phyloP scores from a whole-genome alignment of 2,888 invertebrate species.

The Plebejus anna region DNA sequence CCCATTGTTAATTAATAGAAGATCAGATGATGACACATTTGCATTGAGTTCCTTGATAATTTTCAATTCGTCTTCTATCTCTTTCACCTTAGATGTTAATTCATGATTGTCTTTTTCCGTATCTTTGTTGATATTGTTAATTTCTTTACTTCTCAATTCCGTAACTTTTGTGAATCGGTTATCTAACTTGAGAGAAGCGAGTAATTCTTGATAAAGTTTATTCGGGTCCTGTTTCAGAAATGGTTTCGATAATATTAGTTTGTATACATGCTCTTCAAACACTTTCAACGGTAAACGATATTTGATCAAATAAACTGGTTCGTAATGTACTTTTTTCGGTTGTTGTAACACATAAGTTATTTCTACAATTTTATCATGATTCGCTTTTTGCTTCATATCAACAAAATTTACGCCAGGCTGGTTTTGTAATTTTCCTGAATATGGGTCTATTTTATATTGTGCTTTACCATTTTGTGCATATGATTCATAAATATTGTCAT shows the following conservation, averaged over 20 bases:
- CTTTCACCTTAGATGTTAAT: conserved; percentile 35
- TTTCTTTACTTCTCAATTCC: conserved; percentile 46
- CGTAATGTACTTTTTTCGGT: conserved; percentile 36
- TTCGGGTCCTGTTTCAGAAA: conserved; percentile 2
- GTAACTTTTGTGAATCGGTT: neutral
- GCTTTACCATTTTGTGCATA: neutral
- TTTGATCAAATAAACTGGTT: conserved; percentile 17
- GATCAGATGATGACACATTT: conserved; percentile 36
- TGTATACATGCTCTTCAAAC: neutral
- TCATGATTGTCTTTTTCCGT: conserved; percentile 40
- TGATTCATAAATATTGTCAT: neutral
- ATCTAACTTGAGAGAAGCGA: neutral
- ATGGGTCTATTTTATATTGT: neutral
- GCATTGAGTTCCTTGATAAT: conserved; percentile 44
- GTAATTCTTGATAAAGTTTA: conserved; percentile 3
- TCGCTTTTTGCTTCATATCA: neutral
- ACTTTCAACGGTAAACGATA: conserved; percentile 14
- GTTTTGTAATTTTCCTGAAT: neutral
- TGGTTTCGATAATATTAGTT: neutral
- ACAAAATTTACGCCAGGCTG: neutral
- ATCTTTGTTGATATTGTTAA: conserved; percentile 44
- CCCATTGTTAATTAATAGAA: neutral
- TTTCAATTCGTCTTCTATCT: conserved; percentile 43
- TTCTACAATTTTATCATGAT: conserved; percentile 8
- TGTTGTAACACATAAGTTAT: conserved; percentile 43